Evolutionary conservation across 2,797 vertebrate genomes (phyloP).

Genomic region (Hypotaenidia philippensis): DNA sequence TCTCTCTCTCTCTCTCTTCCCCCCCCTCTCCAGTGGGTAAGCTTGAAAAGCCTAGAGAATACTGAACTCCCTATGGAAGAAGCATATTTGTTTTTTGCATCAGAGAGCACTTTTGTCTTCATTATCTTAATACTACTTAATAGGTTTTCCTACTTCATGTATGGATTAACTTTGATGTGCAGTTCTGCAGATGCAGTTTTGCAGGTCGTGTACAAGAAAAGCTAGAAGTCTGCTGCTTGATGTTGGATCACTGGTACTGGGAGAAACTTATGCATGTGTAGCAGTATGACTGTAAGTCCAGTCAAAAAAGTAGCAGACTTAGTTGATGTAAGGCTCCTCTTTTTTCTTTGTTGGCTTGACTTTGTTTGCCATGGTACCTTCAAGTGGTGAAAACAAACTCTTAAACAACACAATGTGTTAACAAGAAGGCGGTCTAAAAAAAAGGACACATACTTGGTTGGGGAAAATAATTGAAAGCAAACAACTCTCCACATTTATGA

Average conservation of each 20-base stretch:
- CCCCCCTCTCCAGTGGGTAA: background rate
- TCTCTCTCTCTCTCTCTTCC: background rate
- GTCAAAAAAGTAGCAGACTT: background rate
- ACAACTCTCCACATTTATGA: background rate
- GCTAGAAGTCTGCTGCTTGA: background rate
- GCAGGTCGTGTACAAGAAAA: background rate
- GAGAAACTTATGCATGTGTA: background rate
- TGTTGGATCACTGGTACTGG: background rate
- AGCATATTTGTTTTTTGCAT: background rate
- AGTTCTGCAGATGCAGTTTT: background rate
- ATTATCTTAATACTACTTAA: background rate
- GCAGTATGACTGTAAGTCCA: background rate
- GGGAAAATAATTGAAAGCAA: background rate
- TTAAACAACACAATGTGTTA: background rate
- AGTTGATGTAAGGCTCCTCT: background rate
- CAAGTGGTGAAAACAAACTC: background rate
- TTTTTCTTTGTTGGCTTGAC: background rate
- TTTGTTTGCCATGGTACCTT: background rate
- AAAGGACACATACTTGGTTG: fast-evolving
- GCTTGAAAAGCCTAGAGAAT: background rate
- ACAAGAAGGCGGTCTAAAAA: background rate
- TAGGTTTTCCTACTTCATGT: background rate
- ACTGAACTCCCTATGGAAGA: background rate
- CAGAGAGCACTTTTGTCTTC: background rate
- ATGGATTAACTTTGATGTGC: background rate